These are phyloP conservation scores for Nephrotoma flavescens DNA, from an alignment of 2,888 invertebrate species.

Conservation along the genomic window DNA sequence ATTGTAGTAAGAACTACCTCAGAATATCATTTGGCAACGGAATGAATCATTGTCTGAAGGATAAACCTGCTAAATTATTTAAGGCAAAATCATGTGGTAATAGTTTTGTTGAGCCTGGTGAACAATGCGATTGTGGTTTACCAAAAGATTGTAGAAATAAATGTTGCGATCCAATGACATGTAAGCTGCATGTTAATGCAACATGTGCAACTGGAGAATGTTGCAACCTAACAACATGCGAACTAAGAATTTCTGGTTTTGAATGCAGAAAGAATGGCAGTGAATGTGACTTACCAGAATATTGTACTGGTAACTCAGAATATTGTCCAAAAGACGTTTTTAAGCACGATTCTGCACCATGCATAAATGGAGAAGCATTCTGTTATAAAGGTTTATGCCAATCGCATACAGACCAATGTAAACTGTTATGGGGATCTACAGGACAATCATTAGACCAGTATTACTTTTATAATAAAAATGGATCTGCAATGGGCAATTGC, in stretches of 20 bases:
- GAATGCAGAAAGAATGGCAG: slow-evolving; percentile 68
- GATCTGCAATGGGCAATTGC: slow-evolving; percentile 78
- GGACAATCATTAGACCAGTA: slow-evolving; percentile 72
- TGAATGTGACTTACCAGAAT: slow-evolving; percentile 93
- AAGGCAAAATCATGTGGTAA: slow-evolving; percentile 87
- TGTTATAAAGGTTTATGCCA: slow-evolving; percentile 84
- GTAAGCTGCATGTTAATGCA: slow-evolving; percentile 74
- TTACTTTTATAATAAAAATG: slow-evolving; percentile 70
- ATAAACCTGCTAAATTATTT: slow-evolving; percentile 70
- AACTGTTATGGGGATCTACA: slow-evolving; percentile 84
- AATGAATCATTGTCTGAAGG: slow-evolving; percentile 86
- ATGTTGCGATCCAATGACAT: slow-evolving; percentile 74
- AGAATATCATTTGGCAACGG: slow-evolving; percentile 85
- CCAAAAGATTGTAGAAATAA: slow-evolving; percentile 63
- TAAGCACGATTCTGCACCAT: slow-evolving; percentile 76
- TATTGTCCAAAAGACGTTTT: slow-evolving; percentile 84
- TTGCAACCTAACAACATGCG: slow-evolving; percentile 63
- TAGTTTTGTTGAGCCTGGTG: slow-evolving; percentile 90
- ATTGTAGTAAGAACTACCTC: slow-evolving; percentile 82
- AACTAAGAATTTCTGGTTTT: slow-evolving; percentile 37
- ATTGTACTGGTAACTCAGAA: slow-evolving; percentile 85
- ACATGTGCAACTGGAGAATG: slow-evolving; percentile 91
- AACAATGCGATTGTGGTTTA: slow-evolving; percentile 84
- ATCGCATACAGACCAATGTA: slow-evolving; percentile 82
- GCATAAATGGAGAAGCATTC: slow-evolving; percentile 63